Conservation (phyloP, 2,797 vertebrate species). For the Hapalemur alaotrensis region DNA sequence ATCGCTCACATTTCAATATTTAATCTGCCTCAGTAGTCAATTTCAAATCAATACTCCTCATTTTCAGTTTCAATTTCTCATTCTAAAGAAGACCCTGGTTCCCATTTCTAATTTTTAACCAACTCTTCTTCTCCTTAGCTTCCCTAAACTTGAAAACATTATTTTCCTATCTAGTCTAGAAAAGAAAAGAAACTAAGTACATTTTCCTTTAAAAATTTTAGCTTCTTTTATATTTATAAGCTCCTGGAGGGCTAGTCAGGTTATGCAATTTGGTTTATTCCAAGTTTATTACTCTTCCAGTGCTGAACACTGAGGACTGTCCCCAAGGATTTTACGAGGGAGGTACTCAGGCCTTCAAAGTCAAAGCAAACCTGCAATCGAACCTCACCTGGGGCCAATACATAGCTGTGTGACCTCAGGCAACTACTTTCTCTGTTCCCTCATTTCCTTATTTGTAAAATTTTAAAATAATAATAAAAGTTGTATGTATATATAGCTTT, state of each 20-base stretch:
- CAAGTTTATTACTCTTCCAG: fast-evolving
- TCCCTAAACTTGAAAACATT: background rate
- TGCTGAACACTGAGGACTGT: background rate
- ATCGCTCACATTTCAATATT: background rate
- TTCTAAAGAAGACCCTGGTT: background rate
- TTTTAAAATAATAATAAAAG: background rate
- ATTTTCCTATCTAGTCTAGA: background rate
- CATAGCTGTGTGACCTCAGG: background rate
- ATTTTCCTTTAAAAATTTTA: background rate
- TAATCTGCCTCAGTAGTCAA: background rate
- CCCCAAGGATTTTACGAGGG: fast-evolving
- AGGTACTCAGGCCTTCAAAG: background rate
- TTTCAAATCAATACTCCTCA: background rate
- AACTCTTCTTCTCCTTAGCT: background rate
- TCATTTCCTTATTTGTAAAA: background rate
- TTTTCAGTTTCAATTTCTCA: background rate
- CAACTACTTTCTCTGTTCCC: background rate
- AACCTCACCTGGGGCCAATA: background rate
- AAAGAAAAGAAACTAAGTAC: background rate
- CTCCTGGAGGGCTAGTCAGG: background rate
- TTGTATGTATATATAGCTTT: background rate
- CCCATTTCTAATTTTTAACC: background rate
- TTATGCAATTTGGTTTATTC: background rate
- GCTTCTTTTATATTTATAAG: background rate
- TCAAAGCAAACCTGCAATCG: background rate